phyloP scores from a whole-genome alignment of 2,113 vertebrate genomes.

The Amazona guildingii region DNA sequence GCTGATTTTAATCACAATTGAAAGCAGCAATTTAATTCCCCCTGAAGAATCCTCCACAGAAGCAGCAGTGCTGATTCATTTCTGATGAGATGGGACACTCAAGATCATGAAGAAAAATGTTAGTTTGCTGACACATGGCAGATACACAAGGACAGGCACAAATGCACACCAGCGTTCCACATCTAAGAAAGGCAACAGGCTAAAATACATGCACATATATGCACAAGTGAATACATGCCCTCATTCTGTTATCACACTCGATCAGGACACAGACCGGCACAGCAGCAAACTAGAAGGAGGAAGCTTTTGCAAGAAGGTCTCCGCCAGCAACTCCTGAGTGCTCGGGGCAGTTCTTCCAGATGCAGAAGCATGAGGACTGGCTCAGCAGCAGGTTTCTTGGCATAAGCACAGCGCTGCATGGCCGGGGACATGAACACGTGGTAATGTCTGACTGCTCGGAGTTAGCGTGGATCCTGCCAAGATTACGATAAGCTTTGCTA shows the following conservation, averaged over 20 bases:
- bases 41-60: neutral
- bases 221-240: neutral
- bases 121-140: neutral
- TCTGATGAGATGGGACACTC: neutral
- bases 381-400: neutral
- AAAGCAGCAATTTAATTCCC: neutral
- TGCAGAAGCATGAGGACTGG: neutral
- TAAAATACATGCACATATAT: neutral
- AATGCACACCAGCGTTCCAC: neutral
- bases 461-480: neutral
- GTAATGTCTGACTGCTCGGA: neutral
- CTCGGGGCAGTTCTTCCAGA: neutral
- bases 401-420: neutral
- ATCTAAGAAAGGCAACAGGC: neutral
- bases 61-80: neutral
- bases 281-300: neutral
- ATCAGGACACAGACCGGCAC: neutral
- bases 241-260: fast-evolving
- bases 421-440: fast-evolving
- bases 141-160: neutral
- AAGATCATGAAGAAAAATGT: neutral
- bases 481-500: conserved; percentile 1
- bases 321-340: neutral
- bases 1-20: neutral
- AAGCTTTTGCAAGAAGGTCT: neutral